Conservation (phyloP, 1,140 invertebrate species). For the Trichomalopsis sarcophagae region DNA sequence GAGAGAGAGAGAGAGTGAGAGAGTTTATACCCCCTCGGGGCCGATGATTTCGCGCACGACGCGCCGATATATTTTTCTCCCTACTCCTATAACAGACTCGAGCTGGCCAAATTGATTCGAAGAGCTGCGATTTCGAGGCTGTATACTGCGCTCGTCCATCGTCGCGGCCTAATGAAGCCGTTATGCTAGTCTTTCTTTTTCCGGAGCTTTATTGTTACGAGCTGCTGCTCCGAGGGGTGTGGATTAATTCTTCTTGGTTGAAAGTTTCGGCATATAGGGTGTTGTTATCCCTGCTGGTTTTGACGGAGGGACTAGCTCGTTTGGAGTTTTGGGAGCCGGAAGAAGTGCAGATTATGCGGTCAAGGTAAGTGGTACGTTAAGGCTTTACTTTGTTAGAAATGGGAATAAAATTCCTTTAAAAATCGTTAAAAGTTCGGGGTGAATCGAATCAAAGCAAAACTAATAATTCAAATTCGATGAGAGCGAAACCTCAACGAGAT, state of each 20-base stretch:
- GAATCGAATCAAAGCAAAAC: not conserved
- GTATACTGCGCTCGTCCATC: too few relatives aligned
- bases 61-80: constrained; percentile 3
- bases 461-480: constrained; percentile 10
- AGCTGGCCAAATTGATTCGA: constrained; percentile 9
- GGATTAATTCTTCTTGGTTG: too few relatives aligned
- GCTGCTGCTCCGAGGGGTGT: too few relatives aligned
- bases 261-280: too few relatives aligned
- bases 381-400: too few relatives aligned
- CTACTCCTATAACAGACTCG: not conserved
- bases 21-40: constrained; percentile 37
- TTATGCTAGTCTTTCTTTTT: not conserved
- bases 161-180: not conserved
- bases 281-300: too few relatives aligned
- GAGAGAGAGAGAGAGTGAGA: not conserved
- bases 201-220: not conserved
- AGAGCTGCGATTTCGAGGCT: not conserved
- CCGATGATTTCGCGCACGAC: constrained; percentile 26
- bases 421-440: not conserved
- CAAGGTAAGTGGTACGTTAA: too few relatives aligned
- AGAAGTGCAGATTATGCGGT: too few relatives aligned
- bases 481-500: not conserved
- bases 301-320: too few relatives aligned
- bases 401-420: too few relatives aligned
- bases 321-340: too few relatives aligned